These are phyloP conservation scores for Labia minor DNA, from an alignment of 2,888 invertebrate species.

Conservation along the genomic window DNA sequence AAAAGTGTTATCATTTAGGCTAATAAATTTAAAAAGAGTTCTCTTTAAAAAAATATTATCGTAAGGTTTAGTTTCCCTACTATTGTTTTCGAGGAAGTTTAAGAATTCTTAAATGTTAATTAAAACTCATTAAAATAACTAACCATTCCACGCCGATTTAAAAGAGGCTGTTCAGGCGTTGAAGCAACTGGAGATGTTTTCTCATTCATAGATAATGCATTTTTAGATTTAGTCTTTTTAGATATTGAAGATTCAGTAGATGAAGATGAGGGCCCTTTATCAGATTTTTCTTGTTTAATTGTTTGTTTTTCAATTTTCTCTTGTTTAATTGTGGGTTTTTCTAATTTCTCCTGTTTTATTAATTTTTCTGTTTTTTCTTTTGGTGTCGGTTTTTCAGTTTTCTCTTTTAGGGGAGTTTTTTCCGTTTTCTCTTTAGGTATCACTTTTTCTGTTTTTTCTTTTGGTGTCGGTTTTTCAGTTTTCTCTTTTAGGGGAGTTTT, in stretches of 20 bases:
- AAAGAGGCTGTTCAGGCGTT: conserved; percentile 63
- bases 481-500: too few species aligned
- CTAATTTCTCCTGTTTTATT: neutral
- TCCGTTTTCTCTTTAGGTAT: too few species aligned
- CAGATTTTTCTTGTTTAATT: neutral
- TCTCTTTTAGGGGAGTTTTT: too few species aligned
- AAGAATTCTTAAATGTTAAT: too few species aligned
- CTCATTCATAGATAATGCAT: conserved; percentile 34
- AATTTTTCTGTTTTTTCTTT: neutral
- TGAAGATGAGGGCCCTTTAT: neutral
- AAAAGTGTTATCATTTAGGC: neutral
- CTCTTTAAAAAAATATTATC: too few species aligned
- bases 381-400: neutral
- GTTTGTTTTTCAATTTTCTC: neutral
- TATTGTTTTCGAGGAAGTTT: too few species aligned
- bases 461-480: too few species aligned
- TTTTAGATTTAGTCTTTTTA: neutral
- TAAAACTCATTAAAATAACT: conserved; percentile 23
- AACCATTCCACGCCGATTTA: conserved; percentile 69
- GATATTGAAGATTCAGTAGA: neutral
- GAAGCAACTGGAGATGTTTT: conserved; percentile 37
- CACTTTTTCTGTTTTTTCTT: too few species aligned
- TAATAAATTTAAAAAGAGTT: neutral
- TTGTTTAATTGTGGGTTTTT: neutral
- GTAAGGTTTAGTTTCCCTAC: too few species aligned